phyloP scores from a whole-genome alignment of 2,113 vertebrate species.

The Corythaeola cristata region DNA sequence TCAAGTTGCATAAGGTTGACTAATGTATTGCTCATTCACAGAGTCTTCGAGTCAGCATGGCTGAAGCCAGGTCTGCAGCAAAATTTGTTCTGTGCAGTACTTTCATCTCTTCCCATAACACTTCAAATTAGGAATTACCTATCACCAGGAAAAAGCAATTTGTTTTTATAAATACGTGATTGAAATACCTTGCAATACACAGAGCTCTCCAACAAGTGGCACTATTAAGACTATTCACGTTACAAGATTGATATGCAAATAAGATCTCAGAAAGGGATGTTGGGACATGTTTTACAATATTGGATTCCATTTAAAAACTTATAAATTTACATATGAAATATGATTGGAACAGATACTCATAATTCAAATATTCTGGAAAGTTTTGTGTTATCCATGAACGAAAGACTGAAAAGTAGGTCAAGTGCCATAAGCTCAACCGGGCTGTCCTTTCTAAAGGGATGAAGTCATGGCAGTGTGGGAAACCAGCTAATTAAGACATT shows the following conservation, averaged over 20 bases:
- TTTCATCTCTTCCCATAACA: background rate
- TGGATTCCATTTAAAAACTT: slow-evolving; percentile 28
- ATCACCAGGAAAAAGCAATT: background rate
- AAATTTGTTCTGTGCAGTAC: background rate
- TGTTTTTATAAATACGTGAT: slow-evolving; percentile 18
- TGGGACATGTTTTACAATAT: slow-evolving; percentile 62
- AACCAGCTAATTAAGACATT: slow-evolving; percentile 25
- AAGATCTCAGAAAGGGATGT: slow-evolving; percentile 51
- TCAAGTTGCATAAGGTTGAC: background rate
- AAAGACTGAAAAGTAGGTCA: slow-evolving; percentile 42
- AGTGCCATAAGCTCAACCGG: background rate
- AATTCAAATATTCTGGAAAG: slow-evolving; percentile 4
- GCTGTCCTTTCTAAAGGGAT: background rate
- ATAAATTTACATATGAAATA: slow-evolving; percentile 42
- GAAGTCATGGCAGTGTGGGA: background rate
- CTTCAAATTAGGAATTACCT: slow-evolving; percentile 27
- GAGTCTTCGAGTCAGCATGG: background rate
- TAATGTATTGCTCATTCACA: background rate
- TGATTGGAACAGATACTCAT: background rate
- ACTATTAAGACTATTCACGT: slow-evolving; percentile 49
- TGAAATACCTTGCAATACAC: slow-evolving; percentile 34
- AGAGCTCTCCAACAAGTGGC: slow-evolving; percentile 20
- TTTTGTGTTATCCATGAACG: background rate
- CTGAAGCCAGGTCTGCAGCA: background rate
- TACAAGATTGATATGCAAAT: slow-evolving; percentile 51